Evolutionary conservation across 2,797 vertebrate genomes (phyloP).

Genomic region (Pteronotus mesoamericanus): DNA sequence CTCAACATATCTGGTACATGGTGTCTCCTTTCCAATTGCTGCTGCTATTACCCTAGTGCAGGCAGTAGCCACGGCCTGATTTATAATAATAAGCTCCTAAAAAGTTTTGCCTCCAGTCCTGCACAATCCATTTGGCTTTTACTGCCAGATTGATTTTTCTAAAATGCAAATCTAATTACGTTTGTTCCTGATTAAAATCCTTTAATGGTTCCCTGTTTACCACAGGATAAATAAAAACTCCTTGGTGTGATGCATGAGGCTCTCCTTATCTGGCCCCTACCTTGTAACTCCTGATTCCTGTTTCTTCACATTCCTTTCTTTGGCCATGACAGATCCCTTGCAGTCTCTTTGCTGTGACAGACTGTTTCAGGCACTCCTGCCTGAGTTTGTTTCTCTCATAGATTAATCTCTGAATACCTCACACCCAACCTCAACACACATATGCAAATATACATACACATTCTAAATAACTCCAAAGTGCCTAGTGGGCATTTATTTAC

Average conservation of each 20-base stretch:
- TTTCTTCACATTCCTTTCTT: not conserved
- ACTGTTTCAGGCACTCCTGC: not conserved
- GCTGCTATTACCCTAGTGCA: not conserved
- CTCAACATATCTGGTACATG: not conserved
- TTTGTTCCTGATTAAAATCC: constrained; percentile 64
- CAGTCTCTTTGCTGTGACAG: not conserved
- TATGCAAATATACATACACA: not conserved
- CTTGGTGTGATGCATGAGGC: not conserved
- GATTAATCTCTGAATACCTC: not conserved
- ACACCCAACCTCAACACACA: not conserved
- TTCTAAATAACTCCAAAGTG: not conserved
- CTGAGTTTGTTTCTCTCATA: not conserved
- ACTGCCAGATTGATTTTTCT: constrained; percentile 62
- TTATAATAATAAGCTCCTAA: constrained; percentile 53
- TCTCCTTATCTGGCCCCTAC: not conserved
- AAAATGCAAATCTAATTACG: constrained; percentile 69
- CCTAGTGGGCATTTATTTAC: not conserved
- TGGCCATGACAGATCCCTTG: too few relatives aligned
- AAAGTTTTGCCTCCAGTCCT: constrained; percentile 41
- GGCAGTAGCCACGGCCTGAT: not conserved
- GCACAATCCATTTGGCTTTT: constrained; percentile 58
- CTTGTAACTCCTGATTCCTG: not conserved
- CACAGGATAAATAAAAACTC: constrained; percentile 48
- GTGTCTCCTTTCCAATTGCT: not conserved
- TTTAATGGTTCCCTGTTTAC: constrained; percentile 54